Evolutionary conservation across 2,797 vertebrate species (phyloP).

Genomic region (Schizothorax lantsangensis): DNA sequence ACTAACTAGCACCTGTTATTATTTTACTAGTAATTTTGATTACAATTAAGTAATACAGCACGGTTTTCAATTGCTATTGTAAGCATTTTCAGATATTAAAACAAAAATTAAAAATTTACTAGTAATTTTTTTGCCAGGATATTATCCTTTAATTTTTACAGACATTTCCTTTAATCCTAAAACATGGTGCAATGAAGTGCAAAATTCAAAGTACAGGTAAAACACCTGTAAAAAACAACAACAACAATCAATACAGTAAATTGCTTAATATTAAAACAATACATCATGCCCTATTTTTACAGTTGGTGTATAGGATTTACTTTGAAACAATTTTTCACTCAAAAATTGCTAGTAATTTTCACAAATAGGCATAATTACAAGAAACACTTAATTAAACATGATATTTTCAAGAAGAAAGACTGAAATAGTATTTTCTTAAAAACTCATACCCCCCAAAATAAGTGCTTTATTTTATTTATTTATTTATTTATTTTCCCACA

Average conservation of each 20-base stretch:
- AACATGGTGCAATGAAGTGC: background rate
- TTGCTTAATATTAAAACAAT: background rate
- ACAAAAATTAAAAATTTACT: no score
- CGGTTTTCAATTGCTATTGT: background rate
- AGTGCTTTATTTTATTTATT: no score
- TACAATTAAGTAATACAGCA: background rate
- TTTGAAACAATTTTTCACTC: no score
- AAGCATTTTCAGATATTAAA: background rate
- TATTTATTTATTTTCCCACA: background rate
- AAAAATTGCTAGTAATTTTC: background rate
- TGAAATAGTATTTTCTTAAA: no score
- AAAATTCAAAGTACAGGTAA: background rate
- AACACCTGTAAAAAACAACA: background rate
- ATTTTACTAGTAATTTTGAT: background rate
- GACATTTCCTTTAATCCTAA: background rate
- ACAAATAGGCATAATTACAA: no score
- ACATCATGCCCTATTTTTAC: background rate
- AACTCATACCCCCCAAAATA: no score
- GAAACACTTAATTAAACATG: background rate
- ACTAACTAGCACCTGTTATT: no score
- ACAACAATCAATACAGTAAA: background rate
- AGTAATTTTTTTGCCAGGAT: background rate
- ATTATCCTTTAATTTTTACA: background rate
- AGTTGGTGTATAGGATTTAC: background rate
- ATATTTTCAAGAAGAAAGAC: background rate